Conservation (phyloP, 1,140 invertebrate genomes). For the Drosophila fuyamai region DNA sequence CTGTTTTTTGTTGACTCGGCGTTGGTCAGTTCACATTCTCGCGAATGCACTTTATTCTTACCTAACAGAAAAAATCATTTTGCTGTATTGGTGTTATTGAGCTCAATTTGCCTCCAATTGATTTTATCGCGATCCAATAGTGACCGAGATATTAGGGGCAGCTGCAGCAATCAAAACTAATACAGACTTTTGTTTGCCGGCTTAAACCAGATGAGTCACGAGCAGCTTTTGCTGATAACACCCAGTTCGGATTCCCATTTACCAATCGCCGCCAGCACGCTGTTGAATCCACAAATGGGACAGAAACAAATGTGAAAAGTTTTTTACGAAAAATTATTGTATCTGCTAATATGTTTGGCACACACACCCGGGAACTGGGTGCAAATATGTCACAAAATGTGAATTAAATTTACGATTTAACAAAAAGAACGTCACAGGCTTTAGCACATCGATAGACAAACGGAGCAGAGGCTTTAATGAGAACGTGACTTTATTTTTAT, state of each 20-base stretch:
- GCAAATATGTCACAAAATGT: slow-evolving; percentile 71
- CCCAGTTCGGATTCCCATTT: neutral
- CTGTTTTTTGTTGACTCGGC: slow-evolving; percentile 36
- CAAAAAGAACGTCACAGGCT: slow-evolving; percentile 68
- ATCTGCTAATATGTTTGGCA: slow-evolving; percentile 44
- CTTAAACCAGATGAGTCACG: slow-evolving; percentile 44
- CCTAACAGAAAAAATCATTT: slow-evolving; percentile 28
- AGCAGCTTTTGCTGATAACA: slow-evolving; percentile 18
- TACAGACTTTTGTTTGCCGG: slow-evolving; percentile 23
- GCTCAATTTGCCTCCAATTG: slow-evolving; percentile 52
- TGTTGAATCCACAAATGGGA: neutral
- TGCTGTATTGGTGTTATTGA: slow-evolving; percentile 39
- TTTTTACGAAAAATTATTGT: slow-evolving; percentile 23
- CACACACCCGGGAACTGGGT: slow-evolving; percentile 5
- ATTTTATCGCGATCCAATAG: slow-evolving; percentile 13
- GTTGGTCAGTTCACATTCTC: neutral
- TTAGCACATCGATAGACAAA: slow-evolving; percentile 63
- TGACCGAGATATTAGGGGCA: slow-evolving; percentile 16
- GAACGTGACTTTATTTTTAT: slow-evolving; percentile 79
- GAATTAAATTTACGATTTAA: slow-evolving; percentile 64
- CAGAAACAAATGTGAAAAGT: slow-evolving; percentile 51
- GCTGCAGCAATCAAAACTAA: slow-evolving; percentile 23
- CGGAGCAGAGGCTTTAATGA: slow-evolving; percentile 53
- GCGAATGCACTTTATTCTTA: slow-evolving; percentile 19
- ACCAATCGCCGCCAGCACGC: slow-evolving; percentile 4